Percentiles rank a stretch among this genome's conserved stretches.
phyloP scores from a whole-genome alignment of 2,888 invertebrate species.

The Ennomos erosarius region DNA sequence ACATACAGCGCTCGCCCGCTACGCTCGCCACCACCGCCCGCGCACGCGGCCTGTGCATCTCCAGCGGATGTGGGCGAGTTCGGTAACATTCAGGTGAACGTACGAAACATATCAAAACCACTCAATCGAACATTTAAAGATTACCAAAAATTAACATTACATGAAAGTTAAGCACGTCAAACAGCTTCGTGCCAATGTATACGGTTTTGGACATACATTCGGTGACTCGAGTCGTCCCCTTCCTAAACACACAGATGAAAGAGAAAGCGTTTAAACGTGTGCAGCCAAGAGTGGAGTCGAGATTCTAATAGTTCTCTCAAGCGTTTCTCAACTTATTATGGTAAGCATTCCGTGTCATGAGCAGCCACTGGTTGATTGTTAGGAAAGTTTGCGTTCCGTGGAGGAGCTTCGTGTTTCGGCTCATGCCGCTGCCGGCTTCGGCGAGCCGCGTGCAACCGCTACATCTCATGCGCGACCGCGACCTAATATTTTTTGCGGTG shows the following conservation, averaged over 20 bases:
- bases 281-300: conserved; percentile 84
- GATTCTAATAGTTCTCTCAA: conserved; percentile 82
- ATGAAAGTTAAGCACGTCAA: conserved; percentile 82
- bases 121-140: conserved; percentile 78
- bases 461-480: conserved; percentile 64
- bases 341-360: conserved; percentile 83
- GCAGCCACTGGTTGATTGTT: conserved; percentile 73
- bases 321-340: conserved; percentile 75
- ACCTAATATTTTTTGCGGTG: conserved; percentile 53
- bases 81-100: conserved; percentile 49
- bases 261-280: conserved; percentile 81
- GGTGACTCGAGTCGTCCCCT: conserved; percentile 65
- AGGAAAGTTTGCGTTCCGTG: conserved; percentile 64
- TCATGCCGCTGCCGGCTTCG: conserved; percentile 60
- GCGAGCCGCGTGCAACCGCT: conserved; percentile 55
- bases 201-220: conserved; percentile 71
- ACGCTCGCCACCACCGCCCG: conserved; percentile 17
- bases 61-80: conserved; percentile 8
- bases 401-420: conserved; percentile 60
- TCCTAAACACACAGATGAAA: conserved; percentile 83
- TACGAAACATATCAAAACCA: conserved; percentile 73
- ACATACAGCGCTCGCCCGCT: conserved; percentile 14
- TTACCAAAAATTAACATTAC: conserved; percentile 75
- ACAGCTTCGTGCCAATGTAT: conserved; percentile 82
- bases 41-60: background rate